These are phyloP conservation scores for Distichodus sexfasciatus DNA, from an alignment of 2,797 vertebrate species.

Conservation along the genomic window DNA sequence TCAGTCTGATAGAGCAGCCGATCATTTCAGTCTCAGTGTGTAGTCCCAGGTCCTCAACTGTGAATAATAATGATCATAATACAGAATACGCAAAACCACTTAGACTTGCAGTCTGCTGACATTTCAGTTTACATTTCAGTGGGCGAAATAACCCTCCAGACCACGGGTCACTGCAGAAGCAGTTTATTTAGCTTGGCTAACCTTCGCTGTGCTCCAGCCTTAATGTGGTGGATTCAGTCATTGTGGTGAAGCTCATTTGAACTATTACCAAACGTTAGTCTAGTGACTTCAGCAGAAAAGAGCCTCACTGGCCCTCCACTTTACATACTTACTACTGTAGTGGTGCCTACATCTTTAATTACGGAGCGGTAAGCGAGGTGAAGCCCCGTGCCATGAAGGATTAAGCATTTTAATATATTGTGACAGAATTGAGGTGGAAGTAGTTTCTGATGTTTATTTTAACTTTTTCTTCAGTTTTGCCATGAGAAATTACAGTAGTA, in stretches of 20 bases:
- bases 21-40: background rate
- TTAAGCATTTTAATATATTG: background rate
- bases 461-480: background rate
- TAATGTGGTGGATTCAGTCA: conserved; percentile 16
- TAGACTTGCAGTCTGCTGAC: conserved; percentile 12
- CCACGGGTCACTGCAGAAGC: conserved; percentile 15
- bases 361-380: background rate
- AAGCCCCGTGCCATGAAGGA: background rate
- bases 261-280: conserved; percentile 1
- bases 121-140: conserved; percentile 22
- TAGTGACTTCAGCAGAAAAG: background rate
- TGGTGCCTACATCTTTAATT: conserved; percentile 1
- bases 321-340: background rate
- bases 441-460: background rate
- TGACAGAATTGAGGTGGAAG: background rate
- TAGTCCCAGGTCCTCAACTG: background rate
- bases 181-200: conserved; percentile 21
- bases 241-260: conserved; percentile 33
- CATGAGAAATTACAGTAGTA: background rate
- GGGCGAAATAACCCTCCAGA: conserved; percentile 21
- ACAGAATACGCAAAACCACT: conserved; percentile 20
- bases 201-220: conserved; percentile 3
- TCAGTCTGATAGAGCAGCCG: background rate
- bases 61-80: background rate
- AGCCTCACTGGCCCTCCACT: background rate